Conservation (phyloP, 2,888 invertebrate species). For the Brachypterus glaber region DNA sequence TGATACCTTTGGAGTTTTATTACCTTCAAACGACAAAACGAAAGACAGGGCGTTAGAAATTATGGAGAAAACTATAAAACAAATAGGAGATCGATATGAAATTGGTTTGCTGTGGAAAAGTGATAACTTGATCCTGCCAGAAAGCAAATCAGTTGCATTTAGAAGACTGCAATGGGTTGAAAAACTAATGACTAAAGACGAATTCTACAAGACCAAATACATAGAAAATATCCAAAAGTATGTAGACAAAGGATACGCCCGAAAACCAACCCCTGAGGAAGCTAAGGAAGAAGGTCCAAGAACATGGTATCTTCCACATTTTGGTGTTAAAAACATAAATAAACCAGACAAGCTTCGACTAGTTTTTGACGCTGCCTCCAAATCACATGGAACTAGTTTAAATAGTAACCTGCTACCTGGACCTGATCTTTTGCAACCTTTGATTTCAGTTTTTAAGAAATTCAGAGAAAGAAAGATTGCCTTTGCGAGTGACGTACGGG, state of each 20-base stretch:
- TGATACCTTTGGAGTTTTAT: too few relatives aligned
- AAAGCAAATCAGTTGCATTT: constrained; percentile 1
- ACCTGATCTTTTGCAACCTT: constrained; percentile 7
- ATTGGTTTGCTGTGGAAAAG: constrained; percentile 5
- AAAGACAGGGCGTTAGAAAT: constrained; percentile 4
- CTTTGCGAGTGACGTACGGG: too few relatives aligned
- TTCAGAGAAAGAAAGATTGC: constrained; percentile 7
- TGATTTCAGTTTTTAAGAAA: constrained; percentile 5
- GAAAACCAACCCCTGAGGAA: constrained; percentile 8
- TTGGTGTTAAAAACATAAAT: constrained; percentile 7
- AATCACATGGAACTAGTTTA: constrained; percentile 9
- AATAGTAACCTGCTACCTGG: constrained; percentile 7
- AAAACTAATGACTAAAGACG: constrained; percentile 4
- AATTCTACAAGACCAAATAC: constrained; percentile 4
- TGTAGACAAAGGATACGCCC: constrained; percentile 6
- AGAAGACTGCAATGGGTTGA: too few relatives aligned
- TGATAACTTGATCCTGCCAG: constrained; percentile 1
- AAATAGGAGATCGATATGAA: too few relatives aligned
- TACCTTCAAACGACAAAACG: too few relatives aligned
- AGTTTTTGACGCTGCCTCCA: constrained; percentile 9
- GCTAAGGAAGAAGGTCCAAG: constrained; percentile 7
- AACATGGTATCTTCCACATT: constrained; percentile 11
- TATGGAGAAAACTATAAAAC: not conserved
- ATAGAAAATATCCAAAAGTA: constrained; percentile 7
- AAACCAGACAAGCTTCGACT: too few relatives aligned